Base-by-base conservation (phyloP, 2,797 vertebrate species). In the Leptatherina wallacei region DNA sequence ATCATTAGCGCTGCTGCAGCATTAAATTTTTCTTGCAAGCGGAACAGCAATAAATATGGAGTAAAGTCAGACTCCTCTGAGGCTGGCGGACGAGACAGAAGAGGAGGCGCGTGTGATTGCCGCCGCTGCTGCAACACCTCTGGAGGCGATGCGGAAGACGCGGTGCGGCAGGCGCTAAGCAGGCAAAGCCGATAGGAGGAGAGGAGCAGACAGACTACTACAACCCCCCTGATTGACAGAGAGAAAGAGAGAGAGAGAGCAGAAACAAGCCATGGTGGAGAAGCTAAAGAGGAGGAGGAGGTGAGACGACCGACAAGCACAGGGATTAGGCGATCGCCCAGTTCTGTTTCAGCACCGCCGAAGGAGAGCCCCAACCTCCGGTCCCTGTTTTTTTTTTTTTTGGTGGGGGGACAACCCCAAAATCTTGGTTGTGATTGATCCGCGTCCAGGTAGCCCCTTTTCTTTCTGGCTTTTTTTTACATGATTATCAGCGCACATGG, bases 381-480 rank as follows among this genome's bases (percentile, higher is more conserved):
- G 61, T 9, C 47, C 52, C 69, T 69, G 65, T 42, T 82, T 69
- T 27, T 27, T 69, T 27, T 27, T 27, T 27, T 27, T 27, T 27
- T 27, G 24, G 24, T 1, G 24, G 7, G 3, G 40, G 38, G n/a
- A 54, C 7, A 64, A 54, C 60, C 32, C 24, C 57, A 54, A 70
- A 32, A n/a, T 12, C 42, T 6, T n/a, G 32, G 27, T 32, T 74
- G 62, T 55, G 62, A 80, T 82, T 81, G 80, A 86, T 68, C 78
- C 58, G 71, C 76, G 60, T 63, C 80, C 89, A 91, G 91, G 89
- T 92, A 86, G 3, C 22, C n/a, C n/a, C 29, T 13, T 30, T 30
- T 30, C 29, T 10, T 10, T 27, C 12, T 14, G 6, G 13, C 8
- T 1, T 1, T 38, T 49, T 18, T 18, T 3, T 24, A 27, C 10